Percentiles rank a stretch among this genome's conserved stretches.
Evolutionary conservation across 2,113 vertebrate species (phyloP).

Genomic region (Ictalurus furcatus): DNA sequence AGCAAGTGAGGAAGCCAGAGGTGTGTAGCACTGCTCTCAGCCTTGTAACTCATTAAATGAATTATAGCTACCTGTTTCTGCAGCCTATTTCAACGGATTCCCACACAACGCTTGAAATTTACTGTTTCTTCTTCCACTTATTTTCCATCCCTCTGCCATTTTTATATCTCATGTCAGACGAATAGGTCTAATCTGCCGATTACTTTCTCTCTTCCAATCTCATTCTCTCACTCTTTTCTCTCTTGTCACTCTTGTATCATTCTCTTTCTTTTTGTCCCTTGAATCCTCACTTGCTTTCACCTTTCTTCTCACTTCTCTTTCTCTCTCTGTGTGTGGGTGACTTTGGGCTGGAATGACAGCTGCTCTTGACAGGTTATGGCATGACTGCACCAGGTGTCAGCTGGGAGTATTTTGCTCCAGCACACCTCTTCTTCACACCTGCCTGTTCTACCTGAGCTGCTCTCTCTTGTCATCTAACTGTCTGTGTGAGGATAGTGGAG

Average conservation of each 20-base stretch:
- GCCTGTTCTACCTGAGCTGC: slow-evolving; percentile 41
- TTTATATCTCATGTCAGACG: slow-evolving; percentile 31
- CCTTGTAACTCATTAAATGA: slow-evolving; percentile 38
- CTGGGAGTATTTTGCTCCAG: slow-evolving; percentile 46
- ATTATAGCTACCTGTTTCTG: slow-evolving; percentile 41
- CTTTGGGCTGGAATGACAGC: slow-evolving; percentile 59
- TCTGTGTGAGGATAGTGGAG: slow-evolving; percentile 1
- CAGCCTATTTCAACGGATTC: slow-evolving; percentile 33
- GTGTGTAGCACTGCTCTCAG: slow-evolving; percentile 36
- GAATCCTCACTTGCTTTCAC: neutral
- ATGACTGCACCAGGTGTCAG: slow-evolving; percentile 62
- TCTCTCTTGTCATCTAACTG: neutral
- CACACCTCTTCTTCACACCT: slow-evolving; percentile 44
- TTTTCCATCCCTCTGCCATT: neutral
- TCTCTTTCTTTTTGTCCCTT: neutral
- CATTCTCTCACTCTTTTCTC: neutral
- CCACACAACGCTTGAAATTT: slow-evolving; percentile 36
- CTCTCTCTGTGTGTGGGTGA: slow-evolving; percentile 42
- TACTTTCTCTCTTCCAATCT: neutral
- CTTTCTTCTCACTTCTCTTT: neutral
- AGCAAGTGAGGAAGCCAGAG: slow-evolving; percentile 30
- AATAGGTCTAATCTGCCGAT: slow-evolving; percentile 33
- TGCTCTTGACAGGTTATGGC: slow-evolving; percentile 59
- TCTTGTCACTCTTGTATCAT: neutral
- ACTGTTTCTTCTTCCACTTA: slow-evolving; percentile 17